A percentile compares a stretch with the other conserved stretches of the same genome.
Evolutionary conservation across 2,797 vertebrate genomes (phyloP).

Genomic region (Threskiornis aethiopicus): DNA sequence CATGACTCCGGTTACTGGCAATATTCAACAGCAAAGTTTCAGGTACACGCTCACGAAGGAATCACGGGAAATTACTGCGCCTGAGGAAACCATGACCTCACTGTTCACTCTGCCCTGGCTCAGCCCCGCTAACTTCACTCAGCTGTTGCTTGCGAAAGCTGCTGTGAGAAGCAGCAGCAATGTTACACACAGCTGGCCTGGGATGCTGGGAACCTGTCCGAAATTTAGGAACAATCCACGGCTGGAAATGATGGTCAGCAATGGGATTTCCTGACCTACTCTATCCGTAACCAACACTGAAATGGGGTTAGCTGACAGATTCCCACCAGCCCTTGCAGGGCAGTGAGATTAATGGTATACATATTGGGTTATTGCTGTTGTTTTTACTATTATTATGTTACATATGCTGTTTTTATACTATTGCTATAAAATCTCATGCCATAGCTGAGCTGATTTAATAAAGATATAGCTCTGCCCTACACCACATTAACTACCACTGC

Average conservation of each 20-base stretch:
- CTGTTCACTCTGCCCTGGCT: neutral
- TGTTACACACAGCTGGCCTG: neutral
- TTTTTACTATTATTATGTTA: neutral
- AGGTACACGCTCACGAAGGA: fast-evolving
- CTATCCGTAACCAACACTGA: neutral
- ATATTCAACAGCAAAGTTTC: neutral
- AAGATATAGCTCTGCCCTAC: neutral
- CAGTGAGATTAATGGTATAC: neutral
- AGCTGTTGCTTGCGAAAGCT: neutral
- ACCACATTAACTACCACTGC: neutral
- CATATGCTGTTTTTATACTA: neutral
- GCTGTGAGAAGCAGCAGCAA: neutral
- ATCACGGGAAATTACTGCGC: neutral
- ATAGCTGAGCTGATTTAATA: neutral
- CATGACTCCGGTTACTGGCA: neutral
- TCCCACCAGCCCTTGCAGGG: neutral
- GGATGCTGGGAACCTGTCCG: neutral
- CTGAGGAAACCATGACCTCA: neutral
- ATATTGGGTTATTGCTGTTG: neutral
- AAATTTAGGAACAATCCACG: neutral
- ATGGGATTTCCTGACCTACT: neutral
- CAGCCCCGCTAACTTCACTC: neutral
- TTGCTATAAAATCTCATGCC: neutral
- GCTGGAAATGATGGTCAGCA: neutral
- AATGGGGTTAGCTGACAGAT: neutral